phyloP scores from a whole-genome alignment of 2,888 invertebrate species.

The Scaptomyza cyrtandrae region DNA sequence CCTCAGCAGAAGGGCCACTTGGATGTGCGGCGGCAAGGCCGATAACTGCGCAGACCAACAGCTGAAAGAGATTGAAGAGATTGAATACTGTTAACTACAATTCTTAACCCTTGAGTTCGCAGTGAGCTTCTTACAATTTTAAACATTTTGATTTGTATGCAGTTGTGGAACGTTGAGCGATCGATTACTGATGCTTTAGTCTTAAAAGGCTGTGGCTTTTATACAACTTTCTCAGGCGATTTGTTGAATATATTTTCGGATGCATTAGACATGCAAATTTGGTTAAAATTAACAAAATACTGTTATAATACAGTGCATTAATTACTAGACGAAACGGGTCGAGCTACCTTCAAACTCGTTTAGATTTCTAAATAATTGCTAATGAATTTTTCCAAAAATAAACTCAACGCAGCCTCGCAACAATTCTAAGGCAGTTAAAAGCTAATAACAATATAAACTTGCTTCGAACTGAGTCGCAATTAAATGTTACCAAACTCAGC shows the following conservation, averaged over 20 bases:
- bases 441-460: background rate
- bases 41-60: slow-evolving; percentile 60
- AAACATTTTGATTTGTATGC: slow-evolving; percentile 63
- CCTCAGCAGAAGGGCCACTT: slow-evolving; percentile 39
- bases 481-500: background rate
- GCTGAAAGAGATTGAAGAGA: slow-evolving; percentile 33
- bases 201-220: no score
- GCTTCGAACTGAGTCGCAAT: slow-evolving; percentile 14
- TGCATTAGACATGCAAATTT: slow-evolving; percentile 31
- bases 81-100: slow-evolving; percentile 14
- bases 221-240: no score
- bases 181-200: no score
- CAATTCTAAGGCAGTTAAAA: slow-evolving; percentile 2
- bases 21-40: slow-evolving; percentile 52
- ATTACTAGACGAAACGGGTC: slow-evolving; percentile 14
- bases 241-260: slow-evolving; percentile 11
- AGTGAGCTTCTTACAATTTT: slow-evolving; percentile 58
- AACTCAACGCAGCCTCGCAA: slow-evolving; percentile 2
- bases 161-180: slow-evolving; percentile 39
- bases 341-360: slow-evolving; percentile 30
- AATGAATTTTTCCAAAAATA: slow-evolving; percentile 10
- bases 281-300: slow-evolving; percentile 38
- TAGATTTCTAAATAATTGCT: slow-evolving; percentile 18
- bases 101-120: background rate
- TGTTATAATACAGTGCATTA: slow-evolving; percentile 17